Percentiles rank a stretch among this genome's conserved stretches.
These are phyloP conservation scores for Dryocosmus kuriphilus DNA, from an alignment of 2,888 invertebrate species.

Conservation along the genomic window DNA sequence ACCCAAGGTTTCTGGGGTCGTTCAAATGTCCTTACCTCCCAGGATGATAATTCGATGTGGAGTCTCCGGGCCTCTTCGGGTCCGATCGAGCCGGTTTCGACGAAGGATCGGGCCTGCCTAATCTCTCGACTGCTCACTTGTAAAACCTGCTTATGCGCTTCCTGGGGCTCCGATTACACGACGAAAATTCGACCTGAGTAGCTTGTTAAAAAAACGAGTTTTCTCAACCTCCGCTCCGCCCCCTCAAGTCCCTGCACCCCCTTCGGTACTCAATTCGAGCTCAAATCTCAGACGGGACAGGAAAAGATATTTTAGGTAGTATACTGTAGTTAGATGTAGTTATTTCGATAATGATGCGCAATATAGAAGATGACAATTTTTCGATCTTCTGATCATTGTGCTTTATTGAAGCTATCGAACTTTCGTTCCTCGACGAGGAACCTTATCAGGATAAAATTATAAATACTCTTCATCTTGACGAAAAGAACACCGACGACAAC, in stretches of 20 bases:
- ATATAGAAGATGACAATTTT: no score
- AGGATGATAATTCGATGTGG: neutral
- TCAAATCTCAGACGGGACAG: conserved; percentile 35
- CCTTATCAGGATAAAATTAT: no score
- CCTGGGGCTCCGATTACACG: conserved; percentile 32
- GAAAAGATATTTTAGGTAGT: conserved; percentile 42
- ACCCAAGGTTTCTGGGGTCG: neutral
- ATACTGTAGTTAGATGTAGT: no score
- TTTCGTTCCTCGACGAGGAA: no score
- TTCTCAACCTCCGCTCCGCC: conserved; percentile 8
- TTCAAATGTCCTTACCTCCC: neutral
- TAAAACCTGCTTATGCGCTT: neutral
- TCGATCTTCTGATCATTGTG: no score
- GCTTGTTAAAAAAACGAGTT: conserved; percentile 49
- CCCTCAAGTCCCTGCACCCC: conserved; percentile 33
- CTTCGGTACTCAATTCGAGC: conserved; percentile 15
- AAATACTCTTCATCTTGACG: no score
- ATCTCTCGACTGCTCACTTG: conserved; percentile 4
- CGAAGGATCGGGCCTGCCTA: neutral
- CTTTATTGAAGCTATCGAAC: no score
- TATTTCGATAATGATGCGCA: no score
- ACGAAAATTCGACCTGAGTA: conserved; percentile 30
- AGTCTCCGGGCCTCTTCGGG: neutral
- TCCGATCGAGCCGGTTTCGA: neutral
- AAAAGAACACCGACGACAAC: no score